These are phyloP conservation scores for Osmerus eperlanus DNA, from an alignment of 2,113 vertebrate species.

Conservation along the genomic window DNA sequence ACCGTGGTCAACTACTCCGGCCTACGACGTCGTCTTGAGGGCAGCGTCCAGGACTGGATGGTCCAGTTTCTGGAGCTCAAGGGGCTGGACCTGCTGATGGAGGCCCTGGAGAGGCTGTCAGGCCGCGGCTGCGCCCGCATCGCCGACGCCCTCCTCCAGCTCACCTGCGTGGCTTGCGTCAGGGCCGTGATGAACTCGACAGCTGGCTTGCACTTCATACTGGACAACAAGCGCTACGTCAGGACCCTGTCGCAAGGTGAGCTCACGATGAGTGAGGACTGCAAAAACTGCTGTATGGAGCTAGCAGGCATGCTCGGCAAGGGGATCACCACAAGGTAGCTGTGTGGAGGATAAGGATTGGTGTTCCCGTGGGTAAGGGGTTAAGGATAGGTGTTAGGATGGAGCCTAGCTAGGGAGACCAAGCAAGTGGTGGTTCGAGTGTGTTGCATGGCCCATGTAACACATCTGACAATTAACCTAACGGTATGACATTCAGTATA, in stretches of 20 bases:
- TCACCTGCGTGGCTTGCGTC: slow-evolving; percentile 87
- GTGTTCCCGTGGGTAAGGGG: neutral
- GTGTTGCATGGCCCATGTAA: too few relatives aligned
- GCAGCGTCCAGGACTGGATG: slow-evolving; percentile 83
- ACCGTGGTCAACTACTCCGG: slow-evolving; percentile 90
- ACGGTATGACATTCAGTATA: too few relatives aligned
- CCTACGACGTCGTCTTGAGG: slow-evolving; percentile 81
- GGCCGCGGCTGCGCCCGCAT: slow-evolving; percentile 83
- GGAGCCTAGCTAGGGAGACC: neutral
- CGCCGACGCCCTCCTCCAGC: slow-evolving; percentile 83
- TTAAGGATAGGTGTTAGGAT: neutral
- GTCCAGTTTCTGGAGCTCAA: slow-evolving; percentile 88
- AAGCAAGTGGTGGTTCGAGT: too few relatives aligned
- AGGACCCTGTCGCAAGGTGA: slow-evolving; percentile 86
- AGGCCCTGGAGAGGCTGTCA: slow-evolving; percentile 84
- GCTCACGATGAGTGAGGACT: slow-evolving; percentile 1
- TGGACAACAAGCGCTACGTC: slow-evolving; percentile 83
- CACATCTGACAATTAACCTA: too few relatives aligned
- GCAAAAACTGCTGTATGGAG: too few relatives aligned
- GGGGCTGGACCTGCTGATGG: slow-evolving; percentile 87
- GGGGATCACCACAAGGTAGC: too few relatives aligned
- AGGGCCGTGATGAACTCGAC: slow-evolving; percentile 87
- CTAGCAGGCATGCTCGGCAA: too few relatives aligned
- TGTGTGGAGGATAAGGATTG: too few relatives aligned
- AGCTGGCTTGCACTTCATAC: slow-evolving; percentile 84